Evolutionary conservation across 2,797 vertebrate genomes (phyloP).

Genomic region (Brotogeris chrysoptera): DNA sequence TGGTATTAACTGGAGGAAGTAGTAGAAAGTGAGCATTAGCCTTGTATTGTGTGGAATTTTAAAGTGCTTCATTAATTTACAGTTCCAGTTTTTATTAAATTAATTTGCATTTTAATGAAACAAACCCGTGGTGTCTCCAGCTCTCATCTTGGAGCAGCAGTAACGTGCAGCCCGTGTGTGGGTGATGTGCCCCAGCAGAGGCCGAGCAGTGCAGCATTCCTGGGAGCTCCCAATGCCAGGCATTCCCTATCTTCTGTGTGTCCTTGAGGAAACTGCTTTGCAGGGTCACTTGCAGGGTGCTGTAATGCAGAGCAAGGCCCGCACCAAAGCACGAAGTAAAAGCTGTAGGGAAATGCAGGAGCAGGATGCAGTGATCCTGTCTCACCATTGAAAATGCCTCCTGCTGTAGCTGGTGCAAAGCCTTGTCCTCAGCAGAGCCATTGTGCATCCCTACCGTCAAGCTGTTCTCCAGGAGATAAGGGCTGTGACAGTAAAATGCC

Average conservation of each 20-base stretch:
- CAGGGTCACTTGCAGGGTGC: not conserved
- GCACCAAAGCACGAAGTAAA: rapidly evolving
- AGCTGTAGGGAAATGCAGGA: not conserved
- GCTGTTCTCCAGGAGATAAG: not conserved
- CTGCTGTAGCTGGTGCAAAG: rapidly evolving
- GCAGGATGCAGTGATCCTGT: not conserved
- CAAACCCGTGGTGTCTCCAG: slow-evolving; percentile 34
- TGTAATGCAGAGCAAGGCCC: rapidly evolving
- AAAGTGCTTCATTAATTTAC: slow-evolving; percentile 72
- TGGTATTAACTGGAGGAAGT: slow-evolving; percentile 43
- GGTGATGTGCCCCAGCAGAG: not conserved
- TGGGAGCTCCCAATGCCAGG: not conserved
- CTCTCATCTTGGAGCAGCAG: slow-evolving; percentile 28
- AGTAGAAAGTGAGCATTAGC: slow-evolving; percentile 25
- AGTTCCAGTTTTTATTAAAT: slow-evolving; percentile 73
- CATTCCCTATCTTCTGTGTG: rapidly evolving
- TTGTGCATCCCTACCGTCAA: rapidly evolving
- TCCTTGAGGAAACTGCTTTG: not conserved
- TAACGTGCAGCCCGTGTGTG: not conserved
- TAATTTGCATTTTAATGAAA: slow-evolving; percentile 78
- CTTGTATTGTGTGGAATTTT: slow-evolving; percentile 57
- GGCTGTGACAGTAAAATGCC: not conserved
- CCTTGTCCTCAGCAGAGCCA: rapidly evolving
- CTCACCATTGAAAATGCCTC: rapidly evolving
- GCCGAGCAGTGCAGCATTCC: rapidly evolving